Base-by-base conservation (phyloP, 2,888 invertebrate species). In the Erynnis tages region DNA sequence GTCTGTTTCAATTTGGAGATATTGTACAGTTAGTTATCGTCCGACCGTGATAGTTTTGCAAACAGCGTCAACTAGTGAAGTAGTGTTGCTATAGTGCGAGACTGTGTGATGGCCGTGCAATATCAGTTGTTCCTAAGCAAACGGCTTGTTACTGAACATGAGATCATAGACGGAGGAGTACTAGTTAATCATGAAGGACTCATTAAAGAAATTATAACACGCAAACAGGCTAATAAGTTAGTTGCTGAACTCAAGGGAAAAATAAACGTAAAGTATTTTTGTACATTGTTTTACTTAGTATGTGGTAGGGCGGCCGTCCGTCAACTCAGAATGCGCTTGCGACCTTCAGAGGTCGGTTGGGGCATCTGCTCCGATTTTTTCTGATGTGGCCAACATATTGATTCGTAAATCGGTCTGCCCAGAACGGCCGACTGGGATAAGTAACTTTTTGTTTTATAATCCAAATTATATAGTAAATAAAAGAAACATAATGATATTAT, bases 141-240 rank as follows among this genome's bases (percentile, higher is more conserved):
- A 57, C 77, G 76, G 49, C 81, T 93, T 25, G 91, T 91, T 44
- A 81, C 92, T 41, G 86, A 91, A 57, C 76, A 81, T 50, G 80
- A 78, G 35, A 83, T 92, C 41, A 67, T 87, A 10, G 86, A 91
- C 55, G 93, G 93, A 32, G 92, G 91, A 17, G 90, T 93, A 56
- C 73, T 94, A 25, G 91, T 93, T 14, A 76, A 89, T 45, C 79
- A 86, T 54, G 77, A 91, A 67, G 94, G 93, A 10, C 87, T 88
- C 60, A 93, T 94, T 59, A 73, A 85, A 57, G 73, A 83, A 61
- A 76, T 94, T 25, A 65, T 93, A 2, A 81, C 76, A 25, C 81
- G 83, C 32, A 65, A 79, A 6, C 82, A 91, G 61, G 87, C 88
- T 47, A 78, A 90, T 11, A 78, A 82, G 70, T 70, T 90, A 14